Base-by-base conservation (phyloP, 2,113 vertebrate genomes). In the Menidia beryllina region DNA sequence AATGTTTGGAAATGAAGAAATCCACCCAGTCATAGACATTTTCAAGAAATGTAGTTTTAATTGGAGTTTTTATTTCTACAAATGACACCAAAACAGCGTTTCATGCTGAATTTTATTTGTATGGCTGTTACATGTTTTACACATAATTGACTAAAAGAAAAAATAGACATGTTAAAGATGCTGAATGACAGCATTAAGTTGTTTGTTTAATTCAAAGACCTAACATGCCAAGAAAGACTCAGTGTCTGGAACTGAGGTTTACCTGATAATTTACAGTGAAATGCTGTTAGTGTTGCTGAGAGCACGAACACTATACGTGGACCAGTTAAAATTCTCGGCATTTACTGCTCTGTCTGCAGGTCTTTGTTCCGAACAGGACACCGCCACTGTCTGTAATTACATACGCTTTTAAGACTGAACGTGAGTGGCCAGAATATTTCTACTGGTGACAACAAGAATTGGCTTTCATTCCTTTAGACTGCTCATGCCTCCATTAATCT, bases 351-450 rank as follows among this genome's bases (percentile, higher is more conserved):
- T 41, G 60, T 58, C 50, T 25, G 19, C 23, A 51, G 11, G 30
- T 64, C 71, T 79, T 73, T 77, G 66, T 49, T 60, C 67, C 9
- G 36, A 27, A 38, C 21, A 7, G 20, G 23, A 34, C 27, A 7
- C 20, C 0, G 0, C 73, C 25, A 47, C 27, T 4, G 34, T 52
- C 36, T 5, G 7, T 83, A 83, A 86, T 86, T 65, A 83, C 70
- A 75, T 20, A 60, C 38, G 19, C 23, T 74, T 79, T 85, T 66
- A 85, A 27, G 39, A 41, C 12, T 55, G 55, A 82, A 74, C 45
- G 66, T 80, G 70, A 82, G 88, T 88, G 83, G 72, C 34, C 72
- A 89, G 81, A 84, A 87, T 83, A 63, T 56, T 9, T 55, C 26
- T 15, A 25, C 1, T 78, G 54, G 64, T 7, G 27, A 50, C 26